Evolutionary conservation across 2,888 invertebrate genomes (phyloP).

Genomic region (Ceraclea dissimilis): DNA sequence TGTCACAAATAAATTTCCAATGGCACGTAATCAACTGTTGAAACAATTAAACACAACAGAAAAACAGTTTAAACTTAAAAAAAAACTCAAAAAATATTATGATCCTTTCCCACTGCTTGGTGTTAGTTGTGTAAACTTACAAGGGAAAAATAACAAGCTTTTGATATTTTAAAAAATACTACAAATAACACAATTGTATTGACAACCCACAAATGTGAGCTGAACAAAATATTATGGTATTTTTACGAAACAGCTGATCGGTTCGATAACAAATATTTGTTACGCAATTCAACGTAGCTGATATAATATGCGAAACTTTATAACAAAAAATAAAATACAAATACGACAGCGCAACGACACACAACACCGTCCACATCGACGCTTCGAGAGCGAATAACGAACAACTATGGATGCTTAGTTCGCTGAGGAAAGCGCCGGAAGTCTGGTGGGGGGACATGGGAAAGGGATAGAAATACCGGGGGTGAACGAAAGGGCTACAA

Average conservation of each 20-base stretch:
- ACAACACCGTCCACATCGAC: neutral
- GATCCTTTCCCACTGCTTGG: neutral
- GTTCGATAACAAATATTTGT: neutral
- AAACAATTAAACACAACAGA: neutral
- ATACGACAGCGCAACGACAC: neutral
- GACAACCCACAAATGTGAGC: neutral
- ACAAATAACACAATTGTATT: neutral
- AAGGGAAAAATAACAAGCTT: neutral
- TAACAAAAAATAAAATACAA: conserved; percentile 1
- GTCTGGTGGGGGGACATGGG: neutral
- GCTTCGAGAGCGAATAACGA: neutral
- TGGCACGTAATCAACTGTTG: conserved; percentile 2
- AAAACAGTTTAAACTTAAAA: neutral
- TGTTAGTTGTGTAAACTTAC: neutral
- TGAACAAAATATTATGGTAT: neutral
- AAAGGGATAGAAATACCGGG: conserved; percentile 3
- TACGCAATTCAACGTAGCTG: neutral
- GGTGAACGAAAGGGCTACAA: conserved; percentile 1
- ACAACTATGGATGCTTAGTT: neutral
- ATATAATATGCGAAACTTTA: conserved; percentile 2
- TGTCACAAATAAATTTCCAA: conserved; percentile 1
- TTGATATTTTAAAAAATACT: neutral
- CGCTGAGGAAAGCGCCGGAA: neutral
- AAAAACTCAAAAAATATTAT: neutral
- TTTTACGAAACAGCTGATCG: neutral